These are phyloP conservation scores for Saturnia japonica DNA, from an alignment of 2,888 invertebrate species.

Conservation along the genomic window DNA sequence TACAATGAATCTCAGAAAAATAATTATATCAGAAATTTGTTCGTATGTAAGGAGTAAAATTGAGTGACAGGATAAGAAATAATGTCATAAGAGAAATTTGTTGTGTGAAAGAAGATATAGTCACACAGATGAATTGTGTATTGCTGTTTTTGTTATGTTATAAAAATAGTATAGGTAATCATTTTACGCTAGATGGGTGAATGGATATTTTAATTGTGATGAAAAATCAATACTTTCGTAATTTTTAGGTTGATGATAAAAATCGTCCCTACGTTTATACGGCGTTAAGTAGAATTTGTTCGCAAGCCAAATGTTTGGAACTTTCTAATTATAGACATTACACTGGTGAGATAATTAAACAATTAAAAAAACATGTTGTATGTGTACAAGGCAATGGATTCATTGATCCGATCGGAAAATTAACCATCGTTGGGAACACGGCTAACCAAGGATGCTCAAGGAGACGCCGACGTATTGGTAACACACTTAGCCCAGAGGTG, in stretches of 20 bases:
- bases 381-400: neutral
- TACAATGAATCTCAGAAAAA: too few species aligned
- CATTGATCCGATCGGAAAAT: neutral
- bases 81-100: too few species aligned
- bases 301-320: neutral
- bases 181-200: too few species aligned
- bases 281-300: neutral
- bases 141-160: too few species aligned
- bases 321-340: neutral
- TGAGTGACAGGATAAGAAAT: too few species aligned
- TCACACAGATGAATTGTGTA: too few species aligned
- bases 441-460: neutral
- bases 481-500: neutral
- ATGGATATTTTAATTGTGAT: too few species aligned
- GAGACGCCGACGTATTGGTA: neutral
- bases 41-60: too few species aligned
- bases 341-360: neutral
- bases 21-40: too few species aligned
- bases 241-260: neutral
- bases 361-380: neutral
- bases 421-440: neutral
- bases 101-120: too few species aligned
- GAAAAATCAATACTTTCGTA: neutral
- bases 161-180: too few species aligned
- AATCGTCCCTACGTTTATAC: neutral